Conservation (phyloP, 2,113 vertebrate species). For the Pyxicephalus adspersus region DNA sequence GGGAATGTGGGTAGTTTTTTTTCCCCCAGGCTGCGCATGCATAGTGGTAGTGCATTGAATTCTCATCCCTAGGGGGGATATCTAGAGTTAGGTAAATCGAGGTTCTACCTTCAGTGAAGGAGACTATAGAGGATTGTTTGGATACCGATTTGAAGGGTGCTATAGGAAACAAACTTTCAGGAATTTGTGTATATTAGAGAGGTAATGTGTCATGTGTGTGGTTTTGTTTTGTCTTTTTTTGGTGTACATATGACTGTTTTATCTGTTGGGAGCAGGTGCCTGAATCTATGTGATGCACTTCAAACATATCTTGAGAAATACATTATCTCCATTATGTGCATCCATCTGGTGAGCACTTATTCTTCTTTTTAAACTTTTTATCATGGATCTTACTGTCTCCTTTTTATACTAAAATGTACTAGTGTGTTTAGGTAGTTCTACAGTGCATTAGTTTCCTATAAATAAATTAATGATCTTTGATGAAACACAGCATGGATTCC, state of each 20-base stretch:
- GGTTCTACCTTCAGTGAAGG: slow-evolving; percentile 57
- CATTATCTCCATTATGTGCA: slow-evolving; percentile 40
- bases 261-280: slow-evolving; percentile 42
- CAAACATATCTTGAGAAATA: slow-evolving; percentile 14
- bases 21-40: slow-evolving; percentile 36
- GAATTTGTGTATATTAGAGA: slow-evolving; percentile 53
- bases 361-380: slow-evolving; percentile 20
- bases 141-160: slow-evolving; percentile 57
- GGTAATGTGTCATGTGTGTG: slow-evolving; percentile 3
- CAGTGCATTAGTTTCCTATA: slow-evolving; percentile 42
- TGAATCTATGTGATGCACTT: slow-evolving; percentile 39
- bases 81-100: slow-evolving; percentile 49
- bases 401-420: slow-evolving; percentile 51
- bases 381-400: slow-evolving; percentile 12
- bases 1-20: slow-evolving; percentile 13
- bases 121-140: slow-evolving; percentile 43
- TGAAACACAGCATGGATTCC: background rate
- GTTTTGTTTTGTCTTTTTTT: background rate
- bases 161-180: slow-evolving; percentile 48
- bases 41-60: slow-evolving; percentile 53
- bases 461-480: slow-evolving; percentile 54
- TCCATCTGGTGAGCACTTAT: slow-evolving; percentile 52
- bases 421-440: slow-evolving; percentile 44
- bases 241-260: slow-evolving; percentile 27
- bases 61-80: slow-evolving; percentile 50